Base-by-base conservation (phyloP, 1,140 invertebrate genomes). In the Pseudomyrmex gracilis region DNA sequence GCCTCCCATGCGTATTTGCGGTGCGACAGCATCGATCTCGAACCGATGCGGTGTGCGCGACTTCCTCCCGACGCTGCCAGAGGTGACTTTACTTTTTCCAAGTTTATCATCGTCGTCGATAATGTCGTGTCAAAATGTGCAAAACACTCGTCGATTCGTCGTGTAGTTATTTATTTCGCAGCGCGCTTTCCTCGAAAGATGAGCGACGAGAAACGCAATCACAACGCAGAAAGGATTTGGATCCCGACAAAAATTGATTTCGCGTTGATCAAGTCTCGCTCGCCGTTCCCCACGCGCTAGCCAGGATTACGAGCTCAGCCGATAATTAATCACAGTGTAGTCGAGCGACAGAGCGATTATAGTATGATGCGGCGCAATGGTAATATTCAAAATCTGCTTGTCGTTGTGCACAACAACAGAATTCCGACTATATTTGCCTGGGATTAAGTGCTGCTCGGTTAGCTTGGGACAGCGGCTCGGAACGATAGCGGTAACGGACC, bases 321-420 rank as follows among this genome's bases (percentile, higher is more conserved):
- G 85, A 87, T 89, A 89, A 89, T 89, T 89, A 89, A 89, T 89
- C 87, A 84, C 47, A 74, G 85, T 77, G 85, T 73, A 88, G 87
- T 82, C 63, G 67, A 89, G 76, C 87, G 88, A 74, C 84, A 76
- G 87, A 70, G 77, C 88, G 88, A 89, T 89, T 89, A 89, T 34
- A 34, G 87, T 64, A 85, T 49, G 53, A 83, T 82, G 60, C 61
- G 73, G 68, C 71, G 73, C 88, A 76, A 83, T 73, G 60, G 74
- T 84, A 84, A 87, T 80, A 85, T 80, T 85, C 80, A 68, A 74
- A 85, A 34, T 89, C 85, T 83, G 73, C 34, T 82, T 60, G 87
- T 85, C 83, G 85, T 89, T 89, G 76, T 78, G 86, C 85, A 86
- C 85, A 89, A 89, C 89, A 91, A 90, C 60, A 89, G 83, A 84